Percentiles rank a stretch among this genome's conserved stretches.
phyloP scores from a whole-genome alignment of 37 sponge, comb jelly and placozoan genomes.

The Chondrilla cf. caribensis region DNA sequence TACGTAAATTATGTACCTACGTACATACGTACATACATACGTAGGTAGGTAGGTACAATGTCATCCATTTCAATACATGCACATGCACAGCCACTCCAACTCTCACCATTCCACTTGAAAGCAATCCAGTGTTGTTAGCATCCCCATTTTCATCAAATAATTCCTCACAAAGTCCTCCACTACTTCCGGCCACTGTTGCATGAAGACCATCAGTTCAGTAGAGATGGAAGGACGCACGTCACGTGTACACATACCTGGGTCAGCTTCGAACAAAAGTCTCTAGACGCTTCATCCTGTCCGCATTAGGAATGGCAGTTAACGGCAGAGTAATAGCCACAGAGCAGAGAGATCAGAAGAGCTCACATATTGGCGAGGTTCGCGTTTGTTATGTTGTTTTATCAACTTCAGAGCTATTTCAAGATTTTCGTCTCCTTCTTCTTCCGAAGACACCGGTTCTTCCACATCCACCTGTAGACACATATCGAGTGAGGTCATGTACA shows the following conservation, averaged over 20 bases:
- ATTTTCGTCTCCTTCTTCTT: slow-evolving; percentile 46
- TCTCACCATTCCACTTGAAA: slow-evolving; percentile 93
- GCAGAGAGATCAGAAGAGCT: too few relatives aligned
- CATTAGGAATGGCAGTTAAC: too few relatives aligned
- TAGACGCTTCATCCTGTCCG: too few relatives aligned
- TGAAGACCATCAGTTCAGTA: background rate
- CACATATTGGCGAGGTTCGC: too few relatives aligned
- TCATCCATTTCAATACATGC: background rate
- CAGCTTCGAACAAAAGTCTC: background rate
- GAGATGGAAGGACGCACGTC: background rate
- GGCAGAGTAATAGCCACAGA: too few relatives aligned
- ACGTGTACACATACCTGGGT: background rate
- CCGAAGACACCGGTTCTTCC: slow-evolving; percentile 28
- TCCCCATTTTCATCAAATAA: slow-evolving; percentile 72
- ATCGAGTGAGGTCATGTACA: too few relatives aligned
- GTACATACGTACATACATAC: background rate
- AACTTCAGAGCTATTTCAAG: slow-evolving; percentile 36
- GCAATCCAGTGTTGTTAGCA: slow-evolving; percentile 69
- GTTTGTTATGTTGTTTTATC: background rate
- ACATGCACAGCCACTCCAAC: background rate
- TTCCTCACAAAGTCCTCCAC: slow-evolving; percentile 97
- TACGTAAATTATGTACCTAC: background rate
- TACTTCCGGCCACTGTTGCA: slow-evolving; percentile 62
- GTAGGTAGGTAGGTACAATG: background rate
- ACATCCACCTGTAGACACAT: slow-evolving; percentile 16